Evolutionary conservation across 92 coral and sea anemone species (phyloP).

Genomic region (Phenganax subtilis): DNA sequence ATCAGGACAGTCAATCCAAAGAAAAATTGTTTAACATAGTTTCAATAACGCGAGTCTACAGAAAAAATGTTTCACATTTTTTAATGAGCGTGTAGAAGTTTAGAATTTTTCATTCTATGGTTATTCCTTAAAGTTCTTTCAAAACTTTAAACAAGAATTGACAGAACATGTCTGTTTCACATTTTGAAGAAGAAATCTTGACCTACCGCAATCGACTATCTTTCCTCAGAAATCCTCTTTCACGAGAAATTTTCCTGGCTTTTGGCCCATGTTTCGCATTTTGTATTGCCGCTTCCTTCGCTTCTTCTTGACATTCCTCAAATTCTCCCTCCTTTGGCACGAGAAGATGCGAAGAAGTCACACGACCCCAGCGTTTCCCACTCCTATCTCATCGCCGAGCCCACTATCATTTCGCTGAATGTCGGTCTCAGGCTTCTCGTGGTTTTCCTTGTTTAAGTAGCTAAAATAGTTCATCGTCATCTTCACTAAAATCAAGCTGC

Average conservation of each 20-base stretch:
- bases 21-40: neutral
- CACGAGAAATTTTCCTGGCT: constrained; percentile 22
- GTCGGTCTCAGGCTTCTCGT: constrained; percentile 66
- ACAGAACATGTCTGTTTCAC: too few species aligned
- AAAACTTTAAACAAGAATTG: too few species aligned
- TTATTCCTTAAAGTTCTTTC: neutral
- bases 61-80: too few species aligned
- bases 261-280: neutral
- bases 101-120: neutral
- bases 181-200: too few species aligned
- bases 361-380: constrained; percentile 63
- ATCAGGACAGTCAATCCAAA: constrained; percentile 78
- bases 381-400: constrained; percentile 84
- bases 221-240: constrained; percentile 15
- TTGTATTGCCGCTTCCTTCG: constrained; percentile 38
- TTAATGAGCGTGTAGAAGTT: too few species aligned
- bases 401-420: constrained; percentile 93
- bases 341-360: constrained; percentile 73
- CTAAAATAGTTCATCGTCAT: constrained; percentile 42
- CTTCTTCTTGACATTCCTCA: constrained; percentile 36
- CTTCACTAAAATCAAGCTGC: constrained; percentile 63
- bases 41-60: too few species aligned
- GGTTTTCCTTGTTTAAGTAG: neutral
- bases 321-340: constrained; percentile 55
- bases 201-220: constrained; percentile 20